phyloP scores from a whole-genome alignment of 2,888 invertebrate species.

The Actias luna region DNA sequence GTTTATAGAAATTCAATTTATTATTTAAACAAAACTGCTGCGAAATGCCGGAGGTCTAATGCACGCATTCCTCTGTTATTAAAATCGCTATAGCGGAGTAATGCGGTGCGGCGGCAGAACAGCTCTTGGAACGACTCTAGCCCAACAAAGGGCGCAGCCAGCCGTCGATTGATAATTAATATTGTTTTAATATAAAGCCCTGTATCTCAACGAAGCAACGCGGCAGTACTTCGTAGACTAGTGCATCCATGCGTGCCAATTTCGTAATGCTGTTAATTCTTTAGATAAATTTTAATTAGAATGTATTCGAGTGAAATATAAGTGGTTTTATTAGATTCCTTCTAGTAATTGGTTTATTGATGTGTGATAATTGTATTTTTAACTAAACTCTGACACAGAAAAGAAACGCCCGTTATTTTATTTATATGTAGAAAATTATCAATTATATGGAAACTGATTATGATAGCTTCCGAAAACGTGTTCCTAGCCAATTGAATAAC shows the following conservation, averaged over 20 bases:
- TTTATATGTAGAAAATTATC: too few relatives aligned
- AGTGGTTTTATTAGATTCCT: conserved; percentile 17
- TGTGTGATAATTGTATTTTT: too few relatives aligned
- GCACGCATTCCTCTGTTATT: conserved; percentile 71
- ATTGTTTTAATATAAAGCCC: conserved; percentile 34
- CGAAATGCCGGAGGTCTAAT: conserved; percentile 64
- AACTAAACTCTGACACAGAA: too few relatives aligned
- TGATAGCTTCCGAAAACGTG: too few relatives aligned
- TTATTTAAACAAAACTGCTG: conserved; percentile 67
- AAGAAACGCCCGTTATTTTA: too few relatives aligned
- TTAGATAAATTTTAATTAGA: conserved; percentile 54
- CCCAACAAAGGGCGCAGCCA: conserved; percentile 29
- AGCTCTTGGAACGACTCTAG: conserved; percentile 22
- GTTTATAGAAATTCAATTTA: conserved; percentile 67
- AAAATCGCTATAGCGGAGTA: conserved; percentile 42
- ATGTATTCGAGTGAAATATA: conserved; percentile 23
- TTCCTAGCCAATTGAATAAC: too few relatives aligned
- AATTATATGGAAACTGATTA: too few relatives aligned
- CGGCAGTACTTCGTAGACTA: conserved; percentile 43
- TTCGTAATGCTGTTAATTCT: conserved; percentile 58
- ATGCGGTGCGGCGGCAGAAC: conserved; percentile 29
- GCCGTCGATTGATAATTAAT: conserved; percentile 34
- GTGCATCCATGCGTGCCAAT: conserved; percentile 57
- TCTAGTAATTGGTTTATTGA: neutral
- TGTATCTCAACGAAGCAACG: conserved; percentile 27